These are phyloP conservation scores for Thalassophryne amazonica DNA, from an alignment of 2,797 vertebrate genomes.

Conservation along the genomic window DNA sequence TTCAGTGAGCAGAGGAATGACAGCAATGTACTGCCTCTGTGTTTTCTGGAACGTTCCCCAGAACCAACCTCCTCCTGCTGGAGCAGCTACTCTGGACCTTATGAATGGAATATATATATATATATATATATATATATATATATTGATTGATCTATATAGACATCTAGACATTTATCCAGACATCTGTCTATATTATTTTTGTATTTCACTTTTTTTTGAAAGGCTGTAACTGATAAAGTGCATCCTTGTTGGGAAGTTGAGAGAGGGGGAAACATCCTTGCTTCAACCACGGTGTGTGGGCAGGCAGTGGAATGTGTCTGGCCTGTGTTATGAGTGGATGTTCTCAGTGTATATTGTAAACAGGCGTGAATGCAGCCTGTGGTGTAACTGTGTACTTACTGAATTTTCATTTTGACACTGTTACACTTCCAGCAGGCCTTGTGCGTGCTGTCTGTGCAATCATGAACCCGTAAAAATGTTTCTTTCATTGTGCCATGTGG, in stretches of 20 bases:
- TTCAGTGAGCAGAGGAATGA: slow-evolving; percentile 84
- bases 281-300: slow-evolving; percentile 68
- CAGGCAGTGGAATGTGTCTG: slow-evolving; percentile 53
- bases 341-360: slow-evolving; percentile 67
- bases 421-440: slow-evolving; percentile 19
- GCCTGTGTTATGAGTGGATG: slow-evolving; percentile 47
- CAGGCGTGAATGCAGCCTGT: slow-evolving; percentile 60
- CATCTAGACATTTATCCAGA: no score
- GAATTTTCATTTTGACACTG: slow-evolving; percentile 63
- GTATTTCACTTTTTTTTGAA: neutral
- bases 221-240: neutral
- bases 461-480: slow-evolving; percentile 42
- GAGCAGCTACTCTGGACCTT: slow-evolving; percentile 38
- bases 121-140: no score
- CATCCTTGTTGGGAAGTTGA: neutral
- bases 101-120: slow-evolving; percentile 66
- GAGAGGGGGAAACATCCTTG: slow-evolving; percentile 19
- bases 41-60: slow-evolving; percentile 76
- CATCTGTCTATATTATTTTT: no score
- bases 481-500: slow-evolving; percentile 20
- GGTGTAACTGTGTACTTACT: slow-evolving; percentile 61
- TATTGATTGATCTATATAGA: no score
- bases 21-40: slow-evolving; percentile 80
- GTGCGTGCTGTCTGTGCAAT: slow-evolving; percentile 37
- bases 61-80: slow-evolving; percentile 41